phyloP scores from a whole-genome alignment of 2,797 vertebrate genomes.

The Amblyraja radiata region DNA sequence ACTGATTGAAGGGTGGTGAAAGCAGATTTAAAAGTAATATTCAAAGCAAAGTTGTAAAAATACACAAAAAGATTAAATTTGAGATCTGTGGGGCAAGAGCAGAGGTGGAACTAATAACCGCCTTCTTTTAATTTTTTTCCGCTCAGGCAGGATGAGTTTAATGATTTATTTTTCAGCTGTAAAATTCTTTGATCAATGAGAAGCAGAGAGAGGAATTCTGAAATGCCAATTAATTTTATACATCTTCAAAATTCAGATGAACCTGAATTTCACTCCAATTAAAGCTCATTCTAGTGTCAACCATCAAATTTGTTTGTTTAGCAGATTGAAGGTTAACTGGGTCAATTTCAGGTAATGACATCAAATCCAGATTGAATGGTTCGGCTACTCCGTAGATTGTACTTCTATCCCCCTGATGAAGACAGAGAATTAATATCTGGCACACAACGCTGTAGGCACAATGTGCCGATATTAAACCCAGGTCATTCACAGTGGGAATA shows the following conservation, averaged over 20 bases:
- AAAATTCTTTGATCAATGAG: background rate
- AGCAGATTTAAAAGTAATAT: background rate
- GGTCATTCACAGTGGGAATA: constrained; percentile 32
- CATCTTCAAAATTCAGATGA: background rate
- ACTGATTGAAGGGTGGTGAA: background rate
- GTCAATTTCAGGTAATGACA: constrained; percentile 22
- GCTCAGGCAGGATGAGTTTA: background rate
- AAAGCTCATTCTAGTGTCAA: background rate
- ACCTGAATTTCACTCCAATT: background rate
- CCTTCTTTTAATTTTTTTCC: background rate
- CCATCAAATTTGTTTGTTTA: constrained; percentile 8
- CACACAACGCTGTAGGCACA: constrained; percentile 29
- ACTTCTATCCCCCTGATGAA: constrained; percentile 33
- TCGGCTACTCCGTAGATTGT: constrained; percentile 19
- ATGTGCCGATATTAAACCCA: constrained; percentile 25
- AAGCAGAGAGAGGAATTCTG: background rate
- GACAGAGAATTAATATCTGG: constrained; percentile 31
- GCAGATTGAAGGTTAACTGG: background rate
- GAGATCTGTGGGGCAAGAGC: background rate
- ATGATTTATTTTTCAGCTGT: no score
- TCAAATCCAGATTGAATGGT: constrained; percentile 13
- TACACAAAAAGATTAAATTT: background rate
- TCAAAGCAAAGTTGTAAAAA: background rate
- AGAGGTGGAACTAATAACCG: background rate
- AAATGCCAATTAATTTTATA: background rate